A percentile compares a stretch with the other conserved stretches of the same genome.
These are phyloP conservation scores for Acanthurus leucopareius DNA, from an alignment of 2,797 vertebrate genomes.

Conservation along the genomic window DNA sequence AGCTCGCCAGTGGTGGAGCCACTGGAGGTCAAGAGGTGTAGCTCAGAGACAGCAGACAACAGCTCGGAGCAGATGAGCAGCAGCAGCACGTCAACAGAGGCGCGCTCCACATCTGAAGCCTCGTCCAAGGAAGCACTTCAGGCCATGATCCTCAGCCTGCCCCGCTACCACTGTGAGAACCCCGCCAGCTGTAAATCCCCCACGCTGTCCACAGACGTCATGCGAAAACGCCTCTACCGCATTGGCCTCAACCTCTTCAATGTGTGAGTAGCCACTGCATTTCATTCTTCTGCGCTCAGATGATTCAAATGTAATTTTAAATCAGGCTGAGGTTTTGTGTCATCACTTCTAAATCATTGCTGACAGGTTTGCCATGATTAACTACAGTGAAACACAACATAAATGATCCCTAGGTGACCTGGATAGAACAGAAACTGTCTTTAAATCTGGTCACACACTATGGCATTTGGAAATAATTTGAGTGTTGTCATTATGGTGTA, in stretches of 20 bases:
- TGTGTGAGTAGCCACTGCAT: conserved; percentile 88
- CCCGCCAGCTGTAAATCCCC: conserved; percentile 96
- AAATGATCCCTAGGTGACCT: neutral
- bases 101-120: conserved; percentile 90
- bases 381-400: conserved; percentile 6
- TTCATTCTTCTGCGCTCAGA: conserved; percentile 6
- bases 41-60: conserved; percentile 90
- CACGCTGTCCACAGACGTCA: conserved; percentile 96
- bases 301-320: neutral
- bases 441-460: neutral
- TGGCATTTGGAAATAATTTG: neutral
- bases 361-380: neutral
- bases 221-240: conserved; percentile 97
- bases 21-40: conserved; percentile 83
- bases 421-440: neutral
- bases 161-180: conserved; percentile 98
- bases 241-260: conserved; percentile 99
- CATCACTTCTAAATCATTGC: neutral
- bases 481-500: neutral
- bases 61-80: conserved; percentile 95
- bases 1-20: conserved; percentile 71
- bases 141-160: conserved; percentile 98
- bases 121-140: conserved; percentile 96
- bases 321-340: neutral
- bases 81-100: conserved; percentile 94